Evolutionary conservation across 2,113 vertebrate genomes (phyloP).

Genomic region (Callaeas wilsoni): DNA sequence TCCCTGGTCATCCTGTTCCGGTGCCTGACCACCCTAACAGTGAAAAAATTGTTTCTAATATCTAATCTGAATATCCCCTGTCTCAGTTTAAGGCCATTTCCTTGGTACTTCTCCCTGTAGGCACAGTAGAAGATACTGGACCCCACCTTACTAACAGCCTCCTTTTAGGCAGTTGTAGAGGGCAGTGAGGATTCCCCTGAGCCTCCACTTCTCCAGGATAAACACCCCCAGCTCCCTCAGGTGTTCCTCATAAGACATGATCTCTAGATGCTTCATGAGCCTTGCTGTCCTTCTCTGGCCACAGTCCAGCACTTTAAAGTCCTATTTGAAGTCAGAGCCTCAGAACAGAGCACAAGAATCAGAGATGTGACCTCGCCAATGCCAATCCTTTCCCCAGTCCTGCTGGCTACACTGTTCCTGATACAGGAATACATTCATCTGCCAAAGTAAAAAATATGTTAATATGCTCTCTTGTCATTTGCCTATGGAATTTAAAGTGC

Average conservation of each 20-base stretch:
- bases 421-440: neutral
- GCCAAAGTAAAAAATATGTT: neutral
- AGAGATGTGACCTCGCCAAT: neutral
- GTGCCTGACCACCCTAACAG: neutral
- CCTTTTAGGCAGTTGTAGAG: neutral
- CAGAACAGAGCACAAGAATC: neutral
- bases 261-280: no score
- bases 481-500: neutral
- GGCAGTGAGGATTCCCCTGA: rapidly evolving
- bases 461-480: neutral
- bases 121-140: neutral
- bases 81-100: neutral
- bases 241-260: neutral
- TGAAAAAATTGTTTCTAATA: neutral
- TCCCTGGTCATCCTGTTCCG: neutral
- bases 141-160: neutral
- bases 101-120: neutral
- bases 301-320: neutral
- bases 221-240: neutral
- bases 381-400: neutral
- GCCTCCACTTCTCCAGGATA: neutral
- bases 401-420: neutral
- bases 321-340: neutral
- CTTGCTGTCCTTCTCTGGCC: neutral
- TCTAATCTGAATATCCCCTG: neutral